These are phyloP conservation scores for Apostichopus japonicus DNA, from an alignment of 35 echinoderm and acorn worm species.

Conservation along the genomic window DNA sequence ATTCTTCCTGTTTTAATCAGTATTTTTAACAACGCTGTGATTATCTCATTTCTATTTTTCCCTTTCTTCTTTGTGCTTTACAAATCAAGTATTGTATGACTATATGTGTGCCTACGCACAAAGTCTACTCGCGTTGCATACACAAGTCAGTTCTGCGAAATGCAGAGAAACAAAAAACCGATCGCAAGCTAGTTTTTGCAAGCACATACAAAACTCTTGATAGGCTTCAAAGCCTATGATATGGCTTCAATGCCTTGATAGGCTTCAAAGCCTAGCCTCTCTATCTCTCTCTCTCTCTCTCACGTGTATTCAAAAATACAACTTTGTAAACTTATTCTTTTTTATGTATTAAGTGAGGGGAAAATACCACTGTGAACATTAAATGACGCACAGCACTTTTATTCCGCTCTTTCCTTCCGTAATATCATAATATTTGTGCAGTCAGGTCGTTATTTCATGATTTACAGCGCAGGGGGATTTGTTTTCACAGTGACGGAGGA, in stretches of 20 bases:
- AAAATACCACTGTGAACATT: neutral
- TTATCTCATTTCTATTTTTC: neutral
- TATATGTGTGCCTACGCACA: no score
- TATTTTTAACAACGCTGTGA: neutral
- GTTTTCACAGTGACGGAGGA: no score
- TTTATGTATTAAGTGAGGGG: neutral
- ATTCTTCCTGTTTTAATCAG: neutral
- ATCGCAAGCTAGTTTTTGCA: no score
- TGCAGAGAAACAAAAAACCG: no score
- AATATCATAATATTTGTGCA: neutral
- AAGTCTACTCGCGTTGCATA: no score
- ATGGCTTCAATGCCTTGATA: no score
- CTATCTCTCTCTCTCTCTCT: no score
- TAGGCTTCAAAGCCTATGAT: no score
- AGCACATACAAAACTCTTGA: no score
- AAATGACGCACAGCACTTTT: neutral
- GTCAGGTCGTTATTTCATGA: neutral
- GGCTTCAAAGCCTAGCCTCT: no score
- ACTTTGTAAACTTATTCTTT: neutral
- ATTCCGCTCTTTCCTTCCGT: neutral
- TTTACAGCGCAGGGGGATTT: slow-evolving; percentile 8
- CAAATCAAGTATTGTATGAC: neutral
- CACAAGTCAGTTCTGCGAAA: no score
- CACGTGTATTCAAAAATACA: neutral
- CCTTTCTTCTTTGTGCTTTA: neutral